phyloP scores from a whole-genome alignment of 1,140 invertebrate genomes.

The Patella vulgata region DNA sequence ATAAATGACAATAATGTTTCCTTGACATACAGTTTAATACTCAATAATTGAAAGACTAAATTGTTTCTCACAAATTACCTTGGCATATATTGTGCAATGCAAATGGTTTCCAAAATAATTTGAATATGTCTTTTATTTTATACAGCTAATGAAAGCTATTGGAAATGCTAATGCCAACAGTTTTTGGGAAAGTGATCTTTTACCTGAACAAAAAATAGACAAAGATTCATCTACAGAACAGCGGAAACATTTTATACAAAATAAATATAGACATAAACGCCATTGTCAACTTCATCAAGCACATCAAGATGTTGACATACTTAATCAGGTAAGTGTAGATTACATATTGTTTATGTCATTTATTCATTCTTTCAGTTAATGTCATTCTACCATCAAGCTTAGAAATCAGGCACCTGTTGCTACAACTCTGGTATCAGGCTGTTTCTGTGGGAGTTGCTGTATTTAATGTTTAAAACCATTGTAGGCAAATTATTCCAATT shows the following conservation, averaged over 20 bases:
- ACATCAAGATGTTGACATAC: slow-evolving; percentile 17
- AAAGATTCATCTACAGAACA: slow-evolving; percentile 27
- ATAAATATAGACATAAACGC: slow-evolving; percentile 46
- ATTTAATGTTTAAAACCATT: too few species aligned
- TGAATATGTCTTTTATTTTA: slow-evolving; percentile 1
- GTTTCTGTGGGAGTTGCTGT: too few species aligned
- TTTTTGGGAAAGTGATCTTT: slow-evolving; percentile 53
- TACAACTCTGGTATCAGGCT: too few species aligned
- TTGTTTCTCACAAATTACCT: background rate
- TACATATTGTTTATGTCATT: too few species aligned
- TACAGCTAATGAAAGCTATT: slow-evolving; percentile 52
- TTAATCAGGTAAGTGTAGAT: slow-evolving; percentile 42
- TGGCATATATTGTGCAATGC: background rate
- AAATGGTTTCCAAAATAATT: too few species aligned
- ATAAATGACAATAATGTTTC: too few species aligned
- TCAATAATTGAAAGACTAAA: too few species aligned
- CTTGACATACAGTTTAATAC: too few species aligned
- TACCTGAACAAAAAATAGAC: slow-evolving; percentile 26
- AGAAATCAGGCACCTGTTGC: too few species aligned
- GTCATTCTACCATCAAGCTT: too few species aligned
- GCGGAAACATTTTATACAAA: slow-evolving; percentile 42
- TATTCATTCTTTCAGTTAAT: too few species aligned
- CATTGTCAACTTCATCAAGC: slow-evolving; percentile 40
- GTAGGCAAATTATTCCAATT: too few species aligned
- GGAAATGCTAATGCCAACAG: slow-evolving; percentile 56